phyloP scores from a whole-genome alignment of 2,888 invertebrate genomes.

The Ophioninae sp. region DNA sequence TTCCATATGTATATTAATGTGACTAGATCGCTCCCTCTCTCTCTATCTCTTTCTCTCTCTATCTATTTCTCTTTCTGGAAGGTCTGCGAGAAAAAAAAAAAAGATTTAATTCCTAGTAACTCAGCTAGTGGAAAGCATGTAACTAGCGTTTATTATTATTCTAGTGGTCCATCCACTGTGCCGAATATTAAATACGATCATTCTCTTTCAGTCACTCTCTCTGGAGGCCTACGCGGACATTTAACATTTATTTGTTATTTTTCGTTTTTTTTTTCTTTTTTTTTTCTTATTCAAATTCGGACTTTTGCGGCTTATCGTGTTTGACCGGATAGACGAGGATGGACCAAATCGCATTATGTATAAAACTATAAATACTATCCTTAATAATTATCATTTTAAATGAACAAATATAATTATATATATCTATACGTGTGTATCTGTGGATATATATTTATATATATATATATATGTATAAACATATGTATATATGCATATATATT shows the following conservation, averaged over 20 bases:
- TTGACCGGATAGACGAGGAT: constrained; percentile 62
- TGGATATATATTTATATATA: constrained; percentile 51
- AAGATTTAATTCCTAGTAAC: constrained; percentile 47
- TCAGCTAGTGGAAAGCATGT: constrained; percentile 55
- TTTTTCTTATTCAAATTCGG: constrained; percentile 24
- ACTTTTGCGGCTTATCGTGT: constrained; percentile 31
- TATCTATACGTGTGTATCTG: constrained; percentile 5
- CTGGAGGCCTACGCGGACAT: neutral
- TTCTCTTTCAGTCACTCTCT: constrained; percentile 11
- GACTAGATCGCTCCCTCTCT: constrained; percentile 55
- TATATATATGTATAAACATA: constrained; percentile 42
- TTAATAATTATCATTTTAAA: constrained; percentile 45
- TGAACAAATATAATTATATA: constrained; percentile 40
- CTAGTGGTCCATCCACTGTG: constrained; percentile 64
- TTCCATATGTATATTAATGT: constrained; percentile 71
- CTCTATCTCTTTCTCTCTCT: constrained; percentile 61
- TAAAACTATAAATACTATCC: constrained; percentile 63
- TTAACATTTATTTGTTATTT: neutral
- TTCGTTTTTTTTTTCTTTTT: neutral
- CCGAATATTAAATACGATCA: constrained; percentile 33
- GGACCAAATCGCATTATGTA: constrained; percentile 64
- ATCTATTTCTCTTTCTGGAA: constrained; percentile 55
- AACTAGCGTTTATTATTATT: constrained; percentile 60
- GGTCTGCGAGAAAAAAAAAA: constrained; percentile 57
- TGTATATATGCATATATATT: constrained; percentile 50